Conservation (phyloP, 2,113 vertebrate genomes). For the human (Homo sapiens) region GRCh38 chr9:11067501-11068000, state of each 20-base stretch:
- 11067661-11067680: background rate
- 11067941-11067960: background rate
- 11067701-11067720: background rate
- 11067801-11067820: background rate
- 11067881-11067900: background rate
- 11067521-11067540: background rate
- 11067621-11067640: background rate
- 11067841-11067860: background rate
- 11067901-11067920: slow-evolving; percentile 3
- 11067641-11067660: slow-evolving; percentile 9
- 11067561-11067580: background rate
- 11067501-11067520: background rate
- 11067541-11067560: background rate
- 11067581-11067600: background rate
- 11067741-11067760: background rate
- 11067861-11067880: background rate
- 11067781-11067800: background rate
- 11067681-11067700: background rate
- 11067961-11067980: background rate
- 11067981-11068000: background rate
- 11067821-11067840: background rate
- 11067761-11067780: background rate
- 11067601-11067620: background rate
- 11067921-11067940: background rate
- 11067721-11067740: background rate